phyloP scores from a whole-genome alignment of 2,888 invertebrate species.

The Trichopoda pennipes region DNA sequence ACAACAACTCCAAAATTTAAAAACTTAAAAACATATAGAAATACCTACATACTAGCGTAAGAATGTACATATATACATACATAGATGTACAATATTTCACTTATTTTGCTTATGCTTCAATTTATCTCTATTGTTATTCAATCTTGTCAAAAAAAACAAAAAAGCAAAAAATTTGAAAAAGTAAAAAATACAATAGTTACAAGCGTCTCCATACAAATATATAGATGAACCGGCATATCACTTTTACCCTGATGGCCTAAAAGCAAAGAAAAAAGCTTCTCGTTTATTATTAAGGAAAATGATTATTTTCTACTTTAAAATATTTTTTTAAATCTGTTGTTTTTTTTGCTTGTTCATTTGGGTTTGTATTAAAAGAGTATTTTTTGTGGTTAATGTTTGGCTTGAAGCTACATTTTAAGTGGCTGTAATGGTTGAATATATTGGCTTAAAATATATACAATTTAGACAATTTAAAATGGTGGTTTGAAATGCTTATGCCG shows the following conservation, averaged over 20 bases:
- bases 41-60: not conserved
- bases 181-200: conserved; percentile 13
- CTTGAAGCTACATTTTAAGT: conserved; percentile 65
- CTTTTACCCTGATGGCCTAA: not conserved
- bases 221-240: not conserved
- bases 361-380: not conserved
- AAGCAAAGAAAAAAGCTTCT: conserved; percentile 19
- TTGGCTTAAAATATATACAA: conserved; percentile 60
- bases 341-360: conserved; percentile 20
- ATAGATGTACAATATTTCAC: conserved; percentile 6
- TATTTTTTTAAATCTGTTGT: not conserved
- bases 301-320: conserved; percentile 25
- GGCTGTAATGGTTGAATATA: conserved; percentile 64
- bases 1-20: not conserved
- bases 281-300: conserved; percentile 28
- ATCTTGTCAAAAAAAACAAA: conserved; percentile 43
- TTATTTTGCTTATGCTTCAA: conserved; percentile 46
- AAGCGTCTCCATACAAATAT: not conserved
- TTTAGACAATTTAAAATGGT: conserved; percentile 58
- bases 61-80: not conserved
- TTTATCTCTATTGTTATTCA: conserved; percentile 65
- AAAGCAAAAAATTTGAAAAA: conserved; percentile 6
- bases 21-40: too few species aligned
- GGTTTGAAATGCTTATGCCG: conserved; percentile 40
- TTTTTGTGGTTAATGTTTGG: conserved; percentile 8